Percentiles rank a stretch among this genome's conserved stretches.
Conservation (phyloP, 1,140 invertebrate species). For the Babylonia areolata region DNA sequence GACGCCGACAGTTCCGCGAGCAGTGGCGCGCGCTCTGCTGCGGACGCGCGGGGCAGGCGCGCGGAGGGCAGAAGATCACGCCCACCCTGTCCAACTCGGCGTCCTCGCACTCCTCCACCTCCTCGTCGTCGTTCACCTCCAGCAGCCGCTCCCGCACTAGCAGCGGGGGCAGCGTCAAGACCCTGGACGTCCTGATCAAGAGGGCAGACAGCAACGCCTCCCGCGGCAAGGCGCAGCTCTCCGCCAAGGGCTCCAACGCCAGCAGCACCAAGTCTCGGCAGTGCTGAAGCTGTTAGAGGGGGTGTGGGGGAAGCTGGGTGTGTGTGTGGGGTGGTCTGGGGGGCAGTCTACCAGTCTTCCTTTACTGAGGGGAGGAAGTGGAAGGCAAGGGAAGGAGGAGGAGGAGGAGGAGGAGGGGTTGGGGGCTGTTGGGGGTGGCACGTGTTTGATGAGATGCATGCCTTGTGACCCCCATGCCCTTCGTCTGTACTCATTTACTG, state of each 20-base stretch:
- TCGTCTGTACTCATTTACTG: too few relatives aligned
- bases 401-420: too few relatives aligned
- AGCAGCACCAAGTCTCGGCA: background rate
- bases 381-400: too few relatives aligned
- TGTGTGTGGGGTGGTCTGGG: too few relatives aligned
- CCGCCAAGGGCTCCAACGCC: background rate
- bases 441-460: too few relatives aligned
- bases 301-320: too few relatives aligned
- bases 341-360: too few relatives aligned
- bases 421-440: too few relatives aligned
- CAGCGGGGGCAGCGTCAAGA: constrained; percentile 20
- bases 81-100: constrained; percentile 40
- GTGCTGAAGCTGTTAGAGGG: too few relatives aligned
- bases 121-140: background rate
- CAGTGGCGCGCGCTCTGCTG: constrained; percentile 68
- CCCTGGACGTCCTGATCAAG: constrained; percentile 26
- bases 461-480: too few relatives aligned
- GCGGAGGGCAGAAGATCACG: constrained; percentile 37
- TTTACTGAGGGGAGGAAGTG: too few relatives aligned
- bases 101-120: constrained; percentile 16
- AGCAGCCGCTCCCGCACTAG: constrained; percentile 14
- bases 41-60: constrained; percentile 39
- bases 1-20: constrained; percentile 69
- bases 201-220: constrained; percentile 28
- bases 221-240: background rate